Percentiles rank a stretch among this genome's conserved stretches.
Evolutionary conservation across 2,113 vertebrate genomes (phyloP).

Genomic region (Phaethornis superciliosus): DNA sequence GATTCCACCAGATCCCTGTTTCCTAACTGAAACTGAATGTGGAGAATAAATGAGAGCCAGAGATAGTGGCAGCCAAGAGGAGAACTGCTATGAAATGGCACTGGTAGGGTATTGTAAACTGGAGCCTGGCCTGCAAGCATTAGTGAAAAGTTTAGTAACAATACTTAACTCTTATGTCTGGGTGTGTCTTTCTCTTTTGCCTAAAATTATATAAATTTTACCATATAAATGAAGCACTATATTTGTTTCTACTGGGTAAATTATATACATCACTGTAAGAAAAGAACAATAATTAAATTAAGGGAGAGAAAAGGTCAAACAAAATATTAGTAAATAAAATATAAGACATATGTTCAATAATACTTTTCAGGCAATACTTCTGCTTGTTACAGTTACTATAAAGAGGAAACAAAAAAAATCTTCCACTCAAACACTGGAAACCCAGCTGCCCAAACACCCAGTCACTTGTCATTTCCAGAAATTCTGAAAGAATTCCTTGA

Average conservation of each 20-base stretch:
- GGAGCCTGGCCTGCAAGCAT: conserved; percentile 79
- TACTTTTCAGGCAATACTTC: conserved; percentile 68
- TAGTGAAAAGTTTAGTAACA: conserved; percentile 55
- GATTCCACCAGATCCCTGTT: conserved; percentile 4
- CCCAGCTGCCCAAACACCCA: neutral
- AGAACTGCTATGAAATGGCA: conserved; percentile 13
- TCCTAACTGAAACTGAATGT: neutral
- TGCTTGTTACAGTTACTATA: conserved; percentile 44
- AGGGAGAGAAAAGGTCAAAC: conserved; percentile 50
- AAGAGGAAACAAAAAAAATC: neutral
- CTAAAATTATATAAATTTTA: conserved; percentile 42
- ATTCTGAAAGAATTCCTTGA: neutral
- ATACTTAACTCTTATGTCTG: conserved; percentile 13
- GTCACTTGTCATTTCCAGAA: neutral
- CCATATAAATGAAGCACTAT: conserved; percentile 20
- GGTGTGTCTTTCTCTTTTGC: neutral
- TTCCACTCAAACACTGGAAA: neutral
- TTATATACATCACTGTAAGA: conserved; percentile 58
- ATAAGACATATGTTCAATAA: conserved; percentile 53
- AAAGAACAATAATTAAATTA: conserved; percentile 71
- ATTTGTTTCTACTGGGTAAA: conserved; percentile 48
- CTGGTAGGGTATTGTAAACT: conserved; percentile 15
- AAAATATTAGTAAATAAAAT: conserved; percentile 76
- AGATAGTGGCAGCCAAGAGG: conserved; percentile 26
- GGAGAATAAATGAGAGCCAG: neutral